Percentiles rank a stretch among this genome's conserved stretches.
Conservation (phyloP, 2,888 invertebrate species). For the Gnatocerus cornutus region DNA sequence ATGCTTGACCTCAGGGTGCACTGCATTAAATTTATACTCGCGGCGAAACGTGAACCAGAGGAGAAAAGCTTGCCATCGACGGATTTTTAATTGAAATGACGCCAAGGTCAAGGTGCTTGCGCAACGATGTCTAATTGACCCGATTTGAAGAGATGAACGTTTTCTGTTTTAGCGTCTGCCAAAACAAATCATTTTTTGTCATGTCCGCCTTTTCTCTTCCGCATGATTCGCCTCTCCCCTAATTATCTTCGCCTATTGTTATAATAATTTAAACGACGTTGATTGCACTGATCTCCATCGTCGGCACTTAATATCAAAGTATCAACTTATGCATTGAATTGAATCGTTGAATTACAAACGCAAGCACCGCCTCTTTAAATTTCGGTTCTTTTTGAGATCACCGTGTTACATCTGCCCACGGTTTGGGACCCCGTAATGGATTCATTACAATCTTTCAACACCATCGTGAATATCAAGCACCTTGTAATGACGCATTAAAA, state of each 20-base stretch:
- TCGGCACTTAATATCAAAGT: slow-evolving; percentile 43
- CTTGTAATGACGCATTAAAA: slow-evolving; percentile 54
- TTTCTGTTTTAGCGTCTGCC: too few relatives aligned
- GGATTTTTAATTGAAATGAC: slow-evolving; percentile 13
- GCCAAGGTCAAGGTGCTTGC: slow-evolving; percentile 6
- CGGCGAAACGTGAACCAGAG: slow-evolving; percentile 25
- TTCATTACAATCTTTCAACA: slow-evolving; percentile 53
- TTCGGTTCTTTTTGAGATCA: slow-evolving; percentile 53
- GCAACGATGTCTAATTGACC: neutral
- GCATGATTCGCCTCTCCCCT: slow-evolving; percentile 20
- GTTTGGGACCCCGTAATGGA: slow-evolving; percentile 44
- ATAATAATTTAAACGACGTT: slow-evolving; percentile 24
- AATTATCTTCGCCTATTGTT: slow-evolving; percentile 42
- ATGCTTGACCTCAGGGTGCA: slow-evolving; percentile 44
- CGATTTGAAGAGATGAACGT: neutral
- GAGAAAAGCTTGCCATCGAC: neutral
- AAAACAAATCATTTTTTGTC: neutral
- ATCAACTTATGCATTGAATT: slow-evolving; percentile 44
- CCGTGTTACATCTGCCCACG: slow-evolving; percentile 43
- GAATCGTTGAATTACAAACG: slow-evolving; percentile 45
- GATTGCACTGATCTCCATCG: slow-evolving; percentile 29
- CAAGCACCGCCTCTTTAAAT: slow-evolving; percentile 53
- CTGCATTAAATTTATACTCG: slow-evolving; percentile 28
- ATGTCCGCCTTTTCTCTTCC: neutral
- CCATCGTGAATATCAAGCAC: slow-evolving; percentile 54